Conservation (phyloP, 2,113 vertebrate genomes). For the Prietella phreatophila region DNA sequence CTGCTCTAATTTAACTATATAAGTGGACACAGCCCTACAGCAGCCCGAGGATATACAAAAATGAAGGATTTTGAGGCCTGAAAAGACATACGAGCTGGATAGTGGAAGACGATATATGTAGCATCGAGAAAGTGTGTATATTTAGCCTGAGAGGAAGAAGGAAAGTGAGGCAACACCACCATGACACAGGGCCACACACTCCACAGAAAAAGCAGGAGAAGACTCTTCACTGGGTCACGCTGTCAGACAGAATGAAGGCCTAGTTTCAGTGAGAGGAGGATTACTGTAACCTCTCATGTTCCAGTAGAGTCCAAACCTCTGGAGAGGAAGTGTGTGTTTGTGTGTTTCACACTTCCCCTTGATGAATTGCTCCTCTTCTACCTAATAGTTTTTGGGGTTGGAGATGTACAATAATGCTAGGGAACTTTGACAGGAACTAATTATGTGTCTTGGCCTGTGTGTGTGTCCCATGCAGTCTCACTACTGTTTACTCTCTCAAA, state of each 20-base stretch:
- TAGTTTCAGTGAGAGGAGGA: not conserved
- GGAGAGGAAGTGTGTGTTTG: not conserved
- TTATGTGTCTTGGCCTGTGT: not conserved
- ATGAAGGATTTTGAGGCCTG: not conserved
- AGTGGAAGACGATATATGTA: not conserved
- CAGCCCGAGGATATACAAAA: not conserved
- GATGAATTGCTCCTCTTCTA: not conserved
- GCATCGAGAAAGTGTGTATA: not conserved
- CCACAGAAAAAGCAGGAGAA: not conserved
- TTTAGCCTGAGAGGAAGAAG: slow-evolving; percentile 14
- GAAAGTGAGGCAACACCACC: not conserved
- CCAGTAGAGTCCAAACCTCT: not conserved
- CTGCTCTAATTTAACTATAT: not conserved
- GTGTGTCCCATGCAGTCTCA: not conserved
- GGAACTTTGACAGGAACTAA: not conserved
- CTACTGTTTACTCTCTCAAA: not conserved
- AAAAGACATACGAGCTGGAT: not conserved
- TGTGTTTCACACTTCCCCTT: not conserved
- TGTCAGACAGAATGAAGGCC: slow-evolving; percentile 9
- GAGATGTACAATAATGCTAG: not conserved
- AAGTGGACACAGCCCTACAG: not conserved
- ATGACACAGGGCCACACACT: not conserved
- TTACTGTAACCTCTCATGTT: not conserved
- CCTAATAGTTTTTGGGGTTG: not conserved
- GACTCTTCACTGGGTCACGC: not conserved